Base-by-base conservation (phyloP, 2,113 vertebrate genomes). In the Patagioenas fasciata region DNA sequence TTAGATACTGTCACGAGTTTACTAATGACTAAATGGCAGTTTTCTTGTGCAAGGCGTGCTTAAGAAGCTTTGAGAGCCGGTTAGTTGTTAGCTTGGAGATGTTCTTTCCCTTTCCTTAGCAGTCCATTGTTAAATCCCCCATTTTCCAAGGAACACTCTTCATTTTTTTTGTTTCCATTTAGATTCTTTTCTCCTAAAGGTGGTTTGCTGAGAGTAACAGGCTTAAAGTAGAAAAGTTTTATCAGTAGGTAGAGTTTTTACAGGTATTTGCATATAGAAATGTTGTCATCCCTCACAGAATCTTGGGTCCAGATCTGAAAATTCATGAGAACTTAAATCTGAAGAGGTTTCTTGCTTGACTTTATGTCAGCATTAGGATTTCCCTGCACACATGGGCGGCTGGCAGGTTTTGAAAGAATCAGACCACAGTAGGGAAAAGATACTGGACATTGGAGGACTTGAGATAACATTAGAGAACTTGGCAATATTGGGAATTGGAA, bases 1-100 rank as follows among this genome's bases (percentile, higher is more conserved):
- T 91, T 40, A 15, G 28, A 10, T 47, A 17, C 62, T 86, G 70
- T 69, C 70, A 69, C 57, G 32, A 38, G 65, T 26, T 14, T 28
- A 9, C 24, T 88, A 64, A 74, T 88, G 78, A 88, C 93, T 93
- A 71, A 89, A 89, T 67, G 54, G 74, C 85, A 85, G 38, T 89
- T 93, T 91, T 72, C 70, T 64, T 74, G 13, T 51, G 61, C 36
- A 8, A 80, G 26, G 53, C 11, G 34, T 54, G 36, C 60, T 86
- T 42, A 47, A 50, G 66, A 70, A 84, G 82, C 85, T 95, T 75
- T 83, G 67, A 28, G 24, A 80, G 67, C 64, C 69, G 61, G 5
- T 71, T 87, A 26, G 28, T 58, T 89, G 48, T 61, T 78, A 64
- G 42, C 32, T 91, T 77, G 34, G 57, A 40, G 40, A 32, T 73